Evolutionary conservation across 2,797 vertebrate genomes (phyloP), one percentile per base, ranked within the genome.

Genomic region (Rhodeus uyekii): DNA sequence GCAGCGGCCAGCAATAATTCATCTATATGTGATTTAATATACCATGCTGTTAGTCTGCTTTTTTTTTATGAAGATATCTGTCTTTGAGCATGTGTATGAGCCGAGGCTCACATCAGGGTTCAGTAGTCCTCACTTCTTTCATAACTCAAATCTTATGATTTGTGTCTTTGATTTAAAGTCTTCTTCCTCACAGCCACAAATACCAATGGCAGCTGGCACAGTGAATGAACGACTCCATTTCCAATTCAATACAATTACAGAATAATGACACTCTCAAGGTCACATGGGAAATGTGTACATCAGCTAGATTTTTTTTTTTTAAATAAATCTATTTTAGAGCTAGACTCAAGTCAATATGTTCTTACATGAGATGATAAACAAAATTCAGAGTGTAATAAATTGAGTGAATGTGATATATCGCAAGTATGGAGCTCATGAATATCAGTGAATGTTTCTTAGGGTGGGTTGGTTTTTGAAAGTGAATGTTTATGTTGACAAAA

Each of bases 261-360:
- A 89, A 90, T 88, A 86, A 91, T 85, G 89, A 87, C 84, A 78
- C 81, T 83, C 82, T 85, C 44, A 63, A 71, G 61, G 83, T 83
- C 75, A 38, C 55, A 27, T 34, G 13, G 76, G 77, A 90, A 83
- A 55, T 46, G 46, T 22, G 63, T 80, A 72, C 84, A 76, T 75
- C n/a, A 76, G 86, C 87, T 55, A 24, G 73, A 82, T 89, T 91
- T 84, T 91, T 93, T 91, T 88, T 90, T 77, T 60, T 55, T 1
- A 36, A 10, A 36, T 0, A 39, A 63, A 67, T 63, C 18, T 79
- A 58, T 68, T 53, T 84, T 68, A 85, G 87, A 88, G 80, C 39
- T 80, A 79, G 84, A 61, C 7, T 61, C 67, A 80, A 63, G 18
- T 67, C 63, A 79, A 60, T 84, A 82, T 81, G 76, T 80, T 63